Base-by-base conservation (phyloP, 92 coral and sea anemone genomes). In the Galaxea fascicularis region DNA sequence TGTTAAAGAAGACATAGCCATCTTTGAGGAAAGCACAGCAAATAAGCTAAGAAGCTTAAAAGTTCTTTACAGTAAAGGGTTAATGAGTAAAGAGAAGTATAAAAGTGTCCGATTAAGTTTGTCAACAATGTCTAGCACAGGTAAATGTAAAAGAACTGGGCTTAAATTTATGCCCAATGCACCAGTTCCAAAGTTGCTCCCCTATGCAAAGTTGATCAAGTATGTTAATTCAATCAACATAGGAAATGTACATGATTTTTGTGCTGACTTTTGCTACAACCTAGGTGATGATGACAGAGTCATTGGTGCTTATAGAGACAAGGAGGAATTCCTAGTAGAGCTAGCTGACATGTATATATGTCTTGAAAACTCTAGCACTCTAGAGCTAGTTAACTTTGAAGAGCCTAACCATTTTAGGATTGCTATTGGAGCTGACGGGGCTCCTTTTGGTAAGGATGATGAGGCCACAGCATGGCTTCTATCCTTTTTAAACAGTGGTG, bases 381-480 rank as follows among this genome's bases (percentile, higher is more conserved):
- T 74, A 79, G 41, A 15, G 51, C 24, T 68, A 15, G 20, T 35
- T 17, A 78, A 82, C 29, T 81, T 82, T 39, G 78, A 78, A 4
- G 72, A 28, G 14, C 71, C 45, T 35, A 73, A 76, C 49, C 83
- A 67, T 16, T 76, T 88, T 18, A 66, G 58, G 24, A 66, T 83
- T 21, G 74, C 89, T 30, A 26, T 88, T 74, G 88, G 91, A 39
- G 91, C 91, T 9, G 87, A 87, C 29, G 77, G 65, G 27, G 76
- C 89, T 11, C 90, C 90, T 28, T 89, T 89, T 8, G 90, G 90
- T 14, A 86, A 90, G 51, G 93, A 86, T 20, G 88, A 88, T 26
- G 90, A 80, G 30, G 90, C 92, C 59, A 84, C 92, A 6, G 78
- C 92, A 14, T 88, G 92, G 87, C 88, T 85, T 44, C 70, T 92